A percentile compares a stretch with the other conserved stretches of the same genome.
These are phyloP conservation scores for Tragulus kanchil DNA, from an alignment of 2,113 vertebrate species.

Conservation along the genomic window DNA sequence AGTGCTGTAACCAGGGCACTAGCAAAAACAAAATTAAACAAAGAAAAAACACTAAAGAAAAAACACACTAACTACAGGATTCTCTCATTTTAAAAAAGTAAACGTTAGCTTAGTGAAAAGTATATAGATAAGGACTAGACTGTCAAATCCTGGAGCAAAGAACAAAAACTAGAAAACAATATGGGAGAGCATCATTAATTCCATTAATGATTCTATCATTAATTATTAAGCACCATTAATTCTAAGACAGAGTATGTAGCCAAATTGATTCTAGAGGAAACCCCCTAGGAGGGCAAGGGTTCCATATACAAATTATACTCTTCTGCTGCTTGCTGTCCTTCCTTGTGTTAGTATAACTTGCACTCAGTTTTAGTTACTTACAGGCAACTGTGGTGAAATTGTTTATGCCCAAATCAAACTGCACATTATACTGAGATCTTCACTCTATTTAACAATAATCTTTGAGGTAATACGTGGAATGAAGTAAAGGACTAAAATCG, in stretches of 20 bases:
- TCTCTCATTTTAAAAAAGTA: not conserved
- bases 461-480: not conserved
- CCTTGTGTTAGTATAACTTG: not conserved
- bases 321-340: not conserved
- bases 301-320: not conserved
- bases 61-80: not conserved
- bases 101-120: not conserved
- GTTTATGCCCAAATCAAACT: not conserved
- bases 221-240: not conserved
- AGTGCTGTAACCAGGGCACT: not conserved
- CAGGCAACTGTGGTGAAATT: not conserved
- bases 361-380: not conserved
- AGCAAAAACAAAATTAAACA: slow-evolving; percentile 18
- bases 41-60: slow-evolving; percentile 5
- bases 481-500: not conserved
- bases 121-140: not conserved
- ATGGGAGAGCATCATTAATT: not conserved
- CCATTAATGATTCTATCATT: too few species aligned
- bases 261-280: not conserved
- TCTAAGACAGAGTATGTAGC: not conserved
- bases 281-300: not conserved
- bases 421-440: not conserved
- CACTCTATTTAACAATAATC: not conserved
- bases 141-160: not conserved
- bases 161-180: not conserved